Conservation (phyloP, 2,797 vertebrate genomes). For the Anniella stebbinsi region DNA sequence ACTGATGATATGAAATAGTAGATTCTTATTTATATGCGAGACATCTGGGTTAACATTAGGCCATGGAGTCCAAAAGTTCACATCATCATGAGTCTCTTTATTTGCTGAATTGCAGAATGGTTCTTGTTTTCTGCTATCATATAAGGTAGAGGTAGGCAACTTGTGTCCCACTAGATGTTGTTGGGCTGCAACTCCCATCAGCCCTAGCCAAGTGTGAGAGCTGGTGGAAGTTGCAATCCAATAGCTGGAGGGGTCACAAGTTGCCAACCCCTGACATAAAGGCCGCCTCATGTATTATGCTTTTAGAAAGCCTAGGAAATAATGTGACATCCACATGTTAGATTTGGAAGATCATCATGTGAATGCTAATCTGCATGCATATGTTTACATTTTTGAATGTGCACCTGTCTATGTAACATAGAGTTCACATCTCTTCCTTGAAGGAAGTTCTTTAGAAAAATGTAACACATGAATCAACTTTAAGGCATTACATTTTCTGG, state of each 20-base stretch:
- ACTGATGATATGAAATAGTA: not conserved
- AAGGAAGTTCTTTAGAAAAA: not conserved
- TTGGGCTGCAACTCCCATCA: too few relatives aligned
- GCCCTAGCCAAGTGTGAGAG: too few relatives aligned
- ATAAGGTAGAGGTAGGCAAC: not conserved
- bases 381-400: not conserved
- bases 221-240: too few relatives aligned
- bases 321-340: not conserved
- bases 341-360: too few relatives aligned
- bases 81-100: not conserved
- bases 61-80: not conserved
- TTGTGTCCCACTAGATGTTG: too few relatives aligned
- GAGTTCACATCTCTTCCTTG: not conserved
- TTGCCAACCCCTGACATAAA: too few relatives aligned
- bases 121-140: not conserved
- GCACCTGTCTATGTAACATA: too few relatives aligned
- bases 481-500: not conserved
- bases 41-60: not conserved
- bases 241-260: too few relatives aligned
- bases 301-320: not conserved
- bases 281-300: not conserved
- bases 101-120: not conserved
- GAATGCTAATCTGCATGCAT: too few relatives aligned
- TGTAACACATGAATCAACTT: not conserved
- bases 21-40: not conserved